Percentiles rank a stretch among this genome's conserved stretches.
Conservation (phyloP, 2,797 vertebrate genomes). For the Chrosomus eos region DNA sequence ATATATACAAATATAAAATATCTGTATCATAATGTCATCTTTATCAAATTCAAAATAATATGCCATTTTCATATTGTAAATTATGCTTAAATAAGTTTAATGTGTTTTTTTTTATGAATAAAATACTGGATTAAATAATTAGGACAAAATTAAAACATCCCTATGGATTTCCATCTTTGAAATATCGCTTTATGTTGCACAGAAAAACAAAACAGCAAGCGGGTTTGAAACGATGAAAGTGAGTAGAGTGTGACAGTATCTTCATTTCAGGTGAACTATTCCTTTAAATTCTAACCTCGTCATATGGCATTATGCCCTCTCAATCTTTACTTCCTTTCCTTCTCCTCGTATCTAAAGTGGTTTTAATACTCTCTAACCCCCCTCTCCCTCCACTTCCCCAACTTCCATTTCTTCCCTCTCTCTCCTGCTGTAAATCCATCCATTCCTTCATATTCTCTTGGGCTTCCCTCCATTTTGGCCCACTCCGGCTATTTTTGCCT, state of each 20-base stretch:
- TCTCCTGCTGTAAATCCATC: constrained; percentile 64
- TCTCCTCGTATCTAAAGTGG: background rate
- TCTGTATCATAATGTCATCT: background rate
- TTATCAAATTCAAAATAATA: background rate
- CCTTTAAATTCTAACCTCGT: background rate
- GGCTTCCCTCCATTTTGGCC: constrained; percentile 62
- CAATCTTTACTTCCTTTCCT: constrained; percentile 16
- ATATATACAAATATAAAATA: no score
- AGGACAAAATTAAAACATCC: background rate
- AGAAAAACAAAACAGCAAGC: background rate
- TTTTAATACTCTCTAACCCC: constrained; percentile 25
- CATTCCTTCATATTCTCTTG: constrained; percentile 58
- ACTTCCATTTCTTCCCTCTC: constrained; percentile 46
- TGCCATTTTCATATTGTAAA: background rate
- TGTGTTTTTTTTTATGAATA: background rate
- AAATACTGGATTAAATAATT: background rate
- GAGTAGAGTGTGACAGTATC: background rate
- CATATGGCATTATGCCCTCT: constrained; percentile 5
- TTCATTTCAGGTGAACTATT: background rate
- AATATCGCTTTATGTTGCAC: background rate
- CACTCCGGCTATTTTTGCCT: constrained; percentile 59
- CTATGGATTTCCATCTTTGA: no score
- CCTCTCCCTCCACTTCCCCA: constrained; percentile 37
- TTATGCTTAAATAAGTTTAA: background rate
- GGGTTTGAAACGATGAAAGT: background rate